Conservation (phyloP, 2,113 vertebrate genomes). For the Dinomys branickii region DNA sequence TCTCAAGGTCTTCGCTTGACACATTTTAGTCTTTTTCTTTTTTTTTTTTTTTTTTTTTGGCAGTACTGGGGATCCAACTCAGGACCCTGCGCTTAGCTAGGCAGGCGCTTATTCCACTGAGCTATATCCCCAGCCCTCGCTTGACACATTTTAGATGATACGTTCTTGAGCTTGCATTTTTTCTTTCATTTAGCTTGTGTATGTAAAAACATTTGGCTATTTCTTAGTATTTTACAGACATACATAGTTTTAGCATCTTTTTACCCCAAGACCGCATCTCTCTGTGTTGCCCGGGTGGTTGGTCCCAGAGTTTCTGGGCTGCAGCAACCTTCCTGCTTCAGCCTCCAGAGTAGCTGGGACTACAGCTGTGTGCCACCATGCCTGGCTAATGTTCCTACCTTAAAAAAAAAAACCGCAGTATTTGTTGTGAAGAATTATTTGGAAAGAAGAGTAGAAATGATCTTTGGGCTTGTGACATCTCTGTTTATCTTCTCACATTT, state of each 20-base stretch:
- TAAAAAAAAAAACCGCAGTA: constrained; percentile 10
- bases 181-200: constrained; percentile 44
- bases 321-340: background rate
- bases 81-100: too few species aligned
- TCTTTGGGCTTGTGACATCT: constrained; percentile 35
- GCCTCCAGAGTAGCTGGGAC: background rate
- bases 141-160: background rate
- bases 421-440: constrained; percentile 65
- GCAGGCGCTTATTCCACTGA: too few species aligned
- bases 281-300: background rate
- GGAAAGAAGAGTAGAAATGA: constrained; percentile 63
- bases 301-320: background rate
- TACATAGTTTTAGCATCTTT: background rate
- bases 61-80: too few species aligned
- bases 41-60: too few species aligned
- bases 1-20: constrained; percentile 64
- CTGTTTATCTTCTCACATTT: constrained; percentile 70
- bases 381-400: background rate
- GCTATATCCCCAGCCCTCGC: too few species aligned
- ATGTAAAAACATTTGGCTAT: background rate
- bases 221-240: background rate
- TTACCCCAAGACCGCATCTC: background rate
- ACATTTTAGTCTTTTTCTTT: too few species aligned
- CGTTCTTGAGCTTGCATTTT: constrained; percentile 23
- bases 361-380: background rate